Evolutionary conservation across 1,140 invertebrate species (phyloP).

Genomic region (Aphaenogaster ashmeadi): DNA sequence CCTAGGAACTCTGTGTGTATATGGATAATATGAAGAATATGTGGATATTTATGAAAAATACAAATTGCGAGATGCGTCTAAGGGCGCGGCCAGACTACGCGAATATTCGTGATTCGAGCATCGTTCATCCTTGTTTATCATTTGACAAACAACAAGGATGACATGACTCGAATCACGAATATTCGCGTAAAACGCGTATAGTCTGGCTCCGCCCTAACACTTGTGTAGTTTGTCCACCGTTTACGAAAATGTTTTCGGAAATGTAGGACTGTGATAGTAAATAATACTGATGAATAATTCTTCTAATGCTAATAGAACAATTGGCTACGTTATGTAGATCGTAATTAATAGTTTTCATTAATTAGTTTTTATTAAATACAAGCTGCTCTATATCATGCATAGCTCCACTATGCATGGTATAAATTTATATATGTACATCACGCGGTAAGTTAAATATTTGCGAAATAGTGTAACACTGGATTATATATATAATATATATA

Average conservation of each 20-base stretch:
- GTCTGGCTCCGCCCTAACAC: no score
- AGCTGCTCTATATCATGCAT: background rate
- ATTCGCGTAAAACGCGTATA: no score
- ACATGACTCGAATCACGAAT: no score
- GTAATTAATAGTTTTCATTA: constrained; percentile 4
- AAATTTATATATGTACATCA: constrained; percentile 7
- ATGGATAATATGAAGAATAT: constrained; percentile 68
- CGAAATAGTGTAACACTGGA: background rate
- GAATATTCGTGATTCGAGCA: no score
- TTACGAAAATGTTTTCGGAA: background rate
- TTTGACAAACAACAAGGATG: no score
- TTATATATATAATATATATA: background rate
- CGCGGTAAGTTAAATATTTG: constrained; percentile 2
- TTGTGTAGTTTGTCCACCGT: background rate
- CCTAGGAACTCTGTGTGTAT: constrained; percentile 81
- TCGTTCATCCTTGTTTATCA: no score
- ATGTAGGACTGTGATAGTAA: background rate
- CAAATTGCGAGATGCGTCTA: background rate
- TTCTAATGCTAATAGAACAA: background rate
- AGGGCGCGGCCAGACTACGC: no score
- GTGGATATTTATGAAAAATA: background rate
- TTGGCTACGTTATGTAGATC: background rate
- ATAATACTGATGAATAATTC: background rate
- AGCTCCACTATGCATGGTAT: background rate
- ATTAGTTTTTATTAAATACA: background rate